Conservation (phyloP, 2,888 invertebrate genomes). For the Nomada lathburiana region DNA sequence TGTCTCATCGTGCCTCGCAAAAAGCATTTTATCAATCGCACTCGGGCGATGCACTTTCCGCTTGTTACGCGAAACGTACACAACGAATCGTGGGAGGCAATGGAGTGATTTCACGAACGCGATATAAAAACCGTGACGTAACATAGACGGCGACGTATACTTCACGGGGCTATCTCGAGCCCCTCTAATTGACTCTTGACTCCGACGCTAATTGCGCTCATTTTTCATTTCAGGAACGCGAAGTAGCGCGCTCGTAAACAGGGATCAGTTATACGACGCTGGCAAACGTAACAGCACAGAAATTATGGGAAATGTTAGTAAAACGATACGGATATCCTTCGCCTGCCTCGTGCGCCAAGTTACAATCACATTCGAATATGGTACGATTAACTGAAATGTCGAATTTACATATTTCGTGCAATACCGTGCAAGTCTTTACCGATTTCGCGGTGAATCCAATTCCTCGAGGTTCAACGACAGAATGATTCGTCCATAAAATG, state of each 20-base stretch:
- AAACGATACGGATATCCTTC: not conserved
- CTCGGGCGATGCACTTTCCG: not conserved
- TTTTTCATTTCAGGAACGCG: conserved; percentile 37
- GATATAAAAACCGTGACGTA: conserved; percentile 45
- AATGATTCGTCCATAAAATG: conserved; percentile 26
- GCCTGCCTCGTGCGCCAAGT: too few species aligned
- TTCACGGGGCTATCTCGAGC: conserved; percentile 49
- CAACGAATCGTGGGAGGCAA: conserved; percentile 36
- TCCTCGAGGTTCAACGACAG: not conserved
- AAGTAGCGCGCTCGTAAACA: conserved; percentile 20
- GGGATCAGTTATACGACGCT: not conserved
- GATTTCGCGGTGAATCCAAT: conserved; percentile 2
- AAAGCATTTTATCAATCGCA: not conserved
- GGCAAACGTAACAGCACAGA: not conserved
- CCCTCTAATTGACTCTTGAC: conserved; percentile 62
- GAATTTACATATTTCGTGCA: too few species aligned
- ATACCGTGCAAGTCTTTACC: conserved; percentile 13
- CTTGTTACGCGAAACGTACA: not conserved
- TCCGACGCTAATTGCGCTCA: conserved; percentile 50
- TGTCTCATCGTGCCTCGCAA: not conserved
- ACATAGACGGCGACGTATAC: conserved; percentile 23
- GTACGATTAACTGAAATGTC: too few species aligned
- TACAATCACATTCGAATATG: too few species aligned
- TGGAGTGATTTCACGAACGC: conserved; percentile 43
- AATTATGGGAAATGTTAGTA: not conserved